A percentile compares a stretch with the other conserved stretches of the same genome.
These are phyloP conservation scores for Nesoenas mayeri DNA, from an alignment of 2,113 vertebrate species.

Conservation along the genomic window DNA sequence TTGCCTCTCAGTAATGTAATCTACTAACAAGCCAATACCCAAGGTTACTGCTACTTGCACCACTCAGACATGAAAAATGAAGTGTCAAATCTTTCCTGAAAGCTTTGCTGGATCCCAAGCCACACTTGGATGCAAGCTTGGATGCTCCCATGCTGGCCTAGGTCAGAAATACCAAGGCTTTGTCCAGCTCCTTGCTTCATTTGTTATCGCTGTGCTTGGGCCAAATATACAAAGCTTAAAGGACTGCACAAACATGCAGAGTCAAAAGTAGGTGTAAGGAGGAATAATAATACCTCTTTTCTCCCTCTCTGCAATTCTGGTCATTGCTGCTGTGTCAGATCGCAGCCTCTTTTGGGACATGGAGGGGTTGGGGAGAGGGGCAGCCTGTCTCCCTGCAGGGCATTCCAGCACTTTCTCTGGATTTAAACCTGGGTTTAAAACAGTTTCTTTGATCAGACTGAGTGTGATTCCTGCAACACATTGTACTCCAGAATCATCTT, in stretches of 20 bases:
- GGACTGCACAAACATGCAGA: neutral
- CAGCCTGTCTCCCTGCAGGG: neutral
- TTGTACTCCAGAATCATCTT: neutral
- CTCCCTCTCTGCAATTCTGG: neutral
- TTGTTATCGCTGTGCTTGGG: neutral
- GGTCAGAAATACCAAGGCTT: neutral
- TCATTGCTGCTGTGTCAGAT: neutral
- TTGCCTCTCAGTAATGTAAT: neutral
- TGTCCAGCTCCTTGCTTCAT: neutral
- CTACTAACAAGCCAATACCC: neutral
- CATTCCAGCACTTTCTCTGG: neutral
- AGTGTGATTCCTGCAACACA: neutral
- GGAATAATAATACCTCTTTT: neutral
- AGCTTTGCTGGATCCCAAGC: constrained; percentile 24
- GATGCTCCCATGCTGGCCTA: neutral
- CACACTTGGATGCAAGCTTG: neutral
- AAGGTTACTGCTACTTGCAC: constrained; percentile 1
- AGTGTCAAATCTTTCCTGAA: neutral
- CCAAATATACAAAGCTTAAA: neutral
- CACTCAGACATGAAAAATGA: neutral
- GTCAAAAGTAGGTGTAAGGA: neutral
- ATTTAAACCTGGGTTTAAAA: neutral
- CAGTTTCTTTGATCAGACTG: neutral
- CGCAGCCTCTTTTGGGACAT: too few relatives aligned
- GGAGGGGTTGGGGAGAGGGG: neutral